Evolutionary conservation across 2,888 invertebrate genomes (phyloP).

Genomic region (Cecidostiba fungosa): DNA sequence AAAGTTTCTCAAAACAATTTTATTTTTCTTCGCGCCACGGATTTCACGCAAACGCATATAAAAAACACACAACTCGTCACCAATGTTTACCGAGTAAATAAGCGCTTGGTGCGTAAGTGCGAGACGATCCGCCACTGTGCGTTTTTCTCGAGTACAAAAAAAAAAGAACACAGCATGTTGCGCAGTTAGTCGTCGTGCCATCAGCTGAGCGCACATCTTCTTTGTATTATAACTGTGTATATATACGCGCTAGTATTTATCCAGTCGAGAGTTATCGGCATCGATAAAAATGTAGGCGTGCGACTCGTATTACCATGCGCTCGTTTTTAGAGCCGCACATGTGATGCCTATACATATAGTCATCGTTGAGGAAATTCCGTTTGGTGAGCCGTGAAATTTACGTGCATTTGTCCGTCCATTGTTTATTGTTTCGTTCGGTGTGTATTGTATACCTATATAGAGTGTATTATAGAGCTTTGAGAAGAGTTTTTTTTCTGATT

Average conservation of each 20-base stretch:
- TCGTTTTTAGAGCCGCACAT: background rate
- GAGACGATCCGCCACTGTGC: background rate
- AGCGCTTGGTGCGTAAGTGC: background rate
- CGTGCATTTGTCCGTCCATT: background rate
- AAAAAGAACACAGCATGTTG: background rate
- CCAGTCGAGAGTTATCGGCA: conserved; percentile 36
- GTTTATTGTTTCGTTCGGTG: conserved; percentile 37
- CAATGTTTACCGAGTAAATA: conserved; percentile 22
- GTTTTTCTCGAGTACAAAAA: background rate
- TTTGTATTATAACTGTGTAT: background rate
- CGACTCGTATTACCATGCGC: conserved; percentile 11
- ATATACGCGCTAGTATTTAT: background rate
- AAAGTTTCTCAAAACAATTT: background rate
- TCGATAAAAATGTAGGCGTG: conserved; percentile 53
- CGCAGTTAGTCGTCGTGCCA: background rate
- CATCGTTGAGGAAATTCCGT: conserved; percentile 38
- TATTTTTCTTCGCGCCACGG: background rate
- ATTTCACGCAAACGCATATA: background rate
- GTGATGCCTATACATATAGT: conserved; percentile 18
- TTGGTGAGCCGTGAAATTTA: background rate
- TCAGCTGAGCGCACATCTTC: conserved; percentile 5
- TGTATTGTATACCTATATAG: background rate
- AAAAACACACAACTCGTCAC: conserved; percentile 3
- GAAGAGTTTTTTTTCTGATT: conserved; percentile 13
- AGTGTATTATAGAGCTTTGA: background rate